Base-by-base conservation (phyloP, 2,888 invertebrate genomes). In the Caenorhabditis zanzibari region DNA sequence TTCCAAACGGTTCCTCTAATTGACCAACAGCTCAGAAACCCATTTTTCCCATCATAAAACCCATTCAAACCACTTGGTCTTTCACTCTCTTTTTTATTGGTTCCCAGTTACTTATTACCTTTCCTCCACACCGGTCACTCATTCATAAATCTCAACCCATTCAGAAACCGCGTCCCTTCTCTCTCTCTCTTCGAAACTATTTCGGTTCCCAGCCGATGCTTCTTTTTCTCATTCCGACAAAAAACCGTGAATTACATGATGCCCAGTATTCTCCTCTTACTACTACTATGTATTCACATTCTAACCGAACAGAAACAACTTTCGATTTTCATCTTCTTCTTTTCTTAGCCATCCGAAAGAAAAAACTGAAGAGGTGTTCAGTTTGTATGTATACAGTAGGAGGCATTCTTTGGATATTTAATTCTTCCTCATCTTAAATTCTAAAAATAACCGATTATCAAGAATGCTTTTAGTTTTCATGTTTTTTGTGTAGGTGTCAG, bases 281-380 rank as follows among this genome's bases (percentile, higher is more conserved):
- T 68, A 68, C 68, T 68, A 68, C 68, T 68, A 47, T 64, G 47
- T 66, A 66, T 66, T 66, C 66, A 52, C 66, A 66, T 64, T 66
- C 49, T 35, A 66, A 66, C 28, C 19, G 32, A 52, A 64, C 22
- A 16, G 32, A 49, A n/a, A 52, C 38, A 68, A 54, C 68, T 68
- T 68, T 54, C 68, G 54, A 52, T 68, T 66, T 66, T 35, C 32
- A n/a, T 52, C 22, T 54, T 32, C 54, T 22, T 52, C 16, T 16
- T 58, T 58, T 58, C 19, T 58, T 38, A 38, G 38, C 16, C 22
- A 12, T 1, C 38, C 22, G 19, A 41, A 41, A 61, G 10, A 59
- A 59, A 38, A 24, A 16, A 61, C 61, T n/a, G 47, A 47, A 47
- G 38, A 47, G 38, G 24, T 61, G 61, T 59, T 59, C 59, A 63